phyloP scores from a whole-genome alignment of 2,888 invertebrate species.

The Protonemura montana region DNA sequence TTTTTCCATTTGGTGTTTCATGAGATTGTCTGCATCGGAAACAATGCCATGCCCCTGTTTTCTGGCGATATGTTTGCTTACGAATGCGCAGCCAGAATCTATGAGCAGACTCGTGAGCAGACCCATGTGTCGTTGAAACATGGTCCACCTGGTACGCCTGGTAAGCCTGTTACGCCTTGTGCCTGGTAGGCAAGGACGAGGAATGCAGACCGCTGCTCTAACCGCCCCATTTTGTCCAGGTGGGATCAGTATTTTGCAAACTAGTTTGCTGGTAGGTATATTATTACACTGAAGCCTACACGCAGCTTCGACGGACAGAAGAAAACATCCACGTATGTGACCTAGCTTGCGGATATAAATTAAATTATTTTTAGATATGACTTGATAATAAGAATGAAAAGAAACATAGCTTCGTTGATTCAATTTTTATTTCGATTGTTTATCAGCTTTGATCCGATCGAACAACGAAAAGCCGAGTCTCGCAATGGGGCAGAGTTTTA shows the following conservation, averaged over 20 bases:
- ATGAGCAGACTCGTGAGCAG: too few relatives aligned
- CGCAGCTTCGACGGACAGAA: neutral
- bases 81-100: too few relatives aligned
- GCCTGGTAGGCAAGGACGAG: too few relatives aligned
- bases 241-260: conserved; percentile 1
- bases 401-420: neutral
- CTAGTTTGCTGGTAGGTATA: neutral
- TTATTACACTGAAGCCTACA: neutral
- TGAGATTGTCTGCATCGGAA: neutral
- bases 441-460: conserved; percentile 10
- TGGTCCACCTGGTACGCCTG: too few relatives aligned
- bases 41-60: neutral
- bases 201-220: too few relatives aligned
- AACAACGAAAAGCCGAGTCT: neutral
- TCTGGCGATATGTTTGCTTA: too few relatives aligned
- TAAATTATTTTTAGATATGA: neutral
- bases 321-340: neutral
- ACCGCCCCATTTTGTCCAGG: neutral
- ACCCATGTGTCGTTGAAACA: too few relatives aligned
- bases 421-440: conserved; percentile 26
- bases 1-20: neutral
- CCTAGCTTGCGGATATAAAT: neutral
- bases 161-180: too few relatives aligned
- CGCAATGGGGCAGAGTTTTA: neutral
- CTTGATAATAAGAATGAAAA: neutral